These are phyloP conservation scores for Patella caerulea DNA, from an alignment of 2,888 invertebrate genomes.

Conservation along the genomic window DNA sequence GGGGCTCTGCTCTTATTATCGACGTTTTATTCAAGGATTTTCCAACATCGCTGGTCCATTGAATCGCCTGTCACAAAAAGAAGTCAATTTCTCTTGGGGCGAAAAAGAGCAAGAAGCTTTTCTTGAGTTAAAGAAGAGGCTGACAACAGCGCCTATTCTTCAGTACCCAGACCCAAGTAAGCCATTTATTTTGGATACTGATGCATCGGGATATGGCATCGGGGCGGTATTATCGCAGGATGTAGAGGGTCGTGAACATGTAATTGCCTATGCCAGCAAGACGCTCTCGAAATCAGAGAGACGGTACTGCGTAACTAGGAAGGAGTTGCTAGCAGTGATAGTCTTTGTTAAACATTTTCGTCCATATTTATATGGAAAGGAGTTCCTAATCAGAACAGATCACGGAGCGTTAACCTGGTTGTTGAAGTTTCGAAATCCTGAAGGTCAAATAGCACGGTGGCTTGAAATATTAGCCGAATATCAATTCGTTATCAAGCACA, in stretches of 20 bases:
- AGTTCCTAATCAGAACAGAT: too few relatives aligned
- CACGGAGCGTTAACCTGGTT: too few relatives aligned
- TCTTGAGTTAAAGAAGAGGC: slow-evolving; percentile 26
- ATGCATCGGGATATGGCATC: slow-evolving; percentile 43
- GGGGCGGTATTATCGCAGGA: slow-evolving; percentile 43
- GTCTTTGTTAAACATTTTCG: slow-evolving; percentile 35
- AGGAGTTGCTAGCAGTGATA: slow-evolving; percentile 39
- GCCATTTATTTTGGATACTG: slow-evolving; percentile 41
- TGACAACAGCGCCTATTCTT: slow-evolving; percentile 33
- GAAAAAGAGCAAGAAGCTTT: slow-evolving; percentile 32
- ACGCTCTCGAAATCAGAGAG: slow-evolving; percentile 33
- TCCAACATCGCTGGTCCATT: slow-evolving; percentile 22
- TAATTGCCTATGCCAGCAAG: slow-evolving; percentile 41
- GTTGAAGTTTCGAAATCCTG: too few relatives aligned
- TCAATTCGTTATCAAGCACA: too few relatives aligned
- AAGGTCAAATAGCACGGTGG: too few relatives aligned
- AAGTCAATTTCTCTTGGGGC: slow-evolving; percentile 31
- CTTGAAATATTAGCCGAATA: too few relatives aligned
- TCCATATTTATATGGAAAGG: too few relatives aligned
- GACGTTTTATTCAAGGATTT: slow-evolving; percentile 11
- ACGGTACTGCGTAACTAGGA: slow-evolving; percentile 37
- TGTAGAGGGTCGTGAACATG: slow-evolving; percentile 39
- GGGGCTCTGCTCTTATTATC: background rate
- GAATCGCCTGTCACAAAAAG: slow-evolving; percentile 22
- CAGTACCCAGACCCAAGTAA: slow-evolving; percentile 28